Evolutionary conservation across 2,113 vertebrate species (phyloP).

Genomic region (Coptodon rendalli): DNA sequence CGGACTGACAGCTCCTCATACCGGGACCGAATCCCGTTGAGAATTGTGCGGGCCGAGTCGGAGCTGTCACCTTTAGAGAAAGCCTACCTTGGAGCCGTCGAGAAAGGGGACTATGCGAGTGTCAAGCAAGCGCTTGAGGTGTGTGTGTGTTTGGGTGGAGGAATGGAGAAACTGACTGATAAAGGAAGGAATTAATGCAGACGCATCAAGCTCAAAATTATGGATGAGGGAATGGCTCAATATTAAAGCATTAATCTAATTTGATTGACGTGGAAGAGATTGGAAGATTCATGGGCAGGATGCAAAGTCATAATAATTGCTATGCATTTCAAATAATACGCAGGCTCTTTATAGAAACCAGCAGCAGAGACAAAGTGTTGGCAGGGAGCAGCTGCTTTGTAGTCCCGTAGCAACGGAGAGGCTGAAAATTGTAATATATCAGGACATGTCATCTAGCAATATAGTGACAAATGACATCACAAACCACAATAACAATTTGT

Average conservation of each 20-base stretch:
- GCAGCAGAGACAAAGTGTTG: neutral
- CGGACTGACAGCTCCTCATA: constrained; percentile 86
- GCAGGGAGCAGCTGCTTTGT: neutral
- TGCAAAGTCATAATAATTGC: neutral
- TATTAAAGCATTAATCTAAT: neutral
- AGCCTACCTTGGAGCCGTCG: constrained; percentile 89
- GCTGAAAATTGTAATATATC: neutral
- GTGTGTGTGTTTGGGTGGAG: neutral
- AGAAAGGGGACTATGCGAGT: constrained; percentile 94
- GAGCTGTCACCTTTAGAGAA: constrained; percentile 93
- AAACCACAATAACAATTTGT: neutral
- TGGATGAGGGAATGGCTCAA: neutral
- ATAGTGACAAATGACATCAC: neutral
- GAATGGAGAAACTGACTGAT: neutral
- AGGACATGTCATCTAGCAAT: neutral
- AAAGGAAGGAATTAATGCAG: neutral
- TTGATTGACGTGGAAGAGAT: neutral
- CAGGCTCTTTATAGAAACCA: neutral
- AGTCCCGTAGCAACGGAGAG: no score
- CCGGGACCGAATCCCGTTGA: constrained; percentile 93
- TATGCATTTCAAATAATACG: neutral
- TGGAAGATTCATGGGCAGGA: neutral
- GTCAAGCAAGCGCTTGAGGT: constrained; percentile 91
- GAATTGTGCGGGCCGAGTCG: constrained; percentile 91
- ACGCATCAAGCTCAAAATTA: neutral